Evolutionary conservation across 1,140 invertebrate species (phyloP), one percentile per base, ranked within the genome.

Genomic region (Drosophila seguyi): DNA sequence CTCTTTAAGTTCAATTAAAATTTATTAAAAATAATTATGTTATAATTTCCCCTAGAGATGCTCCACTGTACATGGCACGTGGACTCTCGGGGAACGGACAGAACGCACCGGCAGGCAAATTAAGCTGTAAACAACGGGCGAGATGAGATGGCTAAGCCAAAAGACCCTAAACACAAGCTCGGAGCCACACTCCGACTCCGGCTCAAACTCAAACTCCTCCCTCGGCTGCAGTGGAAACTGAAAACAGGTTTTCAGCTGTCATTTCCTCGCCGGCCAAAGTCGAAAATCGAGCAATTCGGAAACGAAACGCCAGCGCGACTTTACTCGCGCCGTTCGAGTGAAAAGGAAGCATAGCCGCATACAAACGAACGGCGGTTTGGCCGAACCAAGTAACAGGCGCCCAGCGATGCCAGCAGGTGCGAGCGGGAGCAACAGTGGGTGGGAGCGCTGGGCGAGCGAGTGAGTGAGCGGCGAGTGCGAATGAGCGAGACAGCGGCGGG

Each of bases 281-380:
- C 72, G 62, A 76, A 62, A 55, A 42, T 78, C 60, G 55, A 63
- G 50, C 58, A 76, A 44, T 53, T 63, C 65, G 65, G 45, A 79
- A 78, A 69, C 66, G 45, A 79, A 79, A 69, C 66, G 63, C 38
- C 48, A 45, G 53, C 59, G 79, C 79, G 79, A 73, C 56, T 81
- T 67, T 78, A 79, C 82, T 79, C 83, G 79, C 83, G 82, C 62
- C 83, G 82, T 77, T 77, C 79, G 79, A 77, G 41, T 52, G 74
- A 60, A 82, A 73, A 69, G 61, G 59, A 71, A 50, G 48, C 72
- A 67, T 58, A 66, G 72, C 63, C 65, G 76, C 84, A 90, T 84
- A 85, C 85, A 85, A 90, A 86, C 85, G 85, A 90, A 90, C 86
- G 86, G 62, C 86, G 67, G 82, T 91, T 81, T 73, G 83, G 83